A percentile compares a stretch with the other conserved stretches of the same genome.
Evolutionary conservation across 2,888 invertebrate genomes (phyloP).

Genomic region (Meiosimyza platycephala): DNA sequence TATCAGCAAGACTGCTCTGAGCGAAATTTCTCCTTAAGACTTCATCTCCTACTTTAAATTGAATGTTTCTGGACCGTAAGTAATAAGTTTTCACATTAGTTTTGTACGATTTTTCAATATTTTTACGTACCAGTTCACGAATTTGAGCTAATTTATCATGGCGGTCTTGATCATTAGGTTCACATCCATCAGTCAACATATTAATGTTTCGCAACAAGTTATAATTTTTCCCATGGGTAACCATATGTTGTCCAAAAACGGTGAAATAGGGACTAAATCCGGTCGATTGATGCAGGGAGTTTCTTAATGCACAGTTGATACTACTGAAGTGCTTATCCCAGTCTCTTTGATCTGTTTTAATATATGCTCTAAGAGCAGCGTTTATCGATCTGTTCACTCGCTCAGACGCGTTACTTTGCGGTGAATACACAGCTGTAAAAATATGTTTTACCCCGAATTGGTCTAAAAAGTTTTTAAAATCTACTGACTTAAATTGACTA

Average conservation of each 20-base stretch:
- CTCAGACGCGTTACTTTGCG: too few relatives aligned
- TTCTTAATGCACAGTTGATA: background rate
- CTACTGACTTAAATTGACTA: background rate
- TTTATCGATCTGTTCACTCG: too few relatives aligned
- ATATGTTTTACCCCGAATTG: background rate
- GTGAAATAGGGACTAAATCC: background rate
- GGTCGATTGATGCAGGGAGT: background rate
- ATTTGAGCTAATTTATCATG: too few relatives aligned
- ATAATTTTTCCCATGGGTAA: background rate
- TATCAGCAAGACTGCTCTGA: background rate
- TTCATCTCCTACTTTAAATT: background rate
- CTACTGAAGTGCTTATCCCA: background rate
- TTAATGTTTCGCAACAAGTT: background rate
- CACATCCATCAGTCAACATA: background rate
- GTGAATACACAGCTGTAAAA: too few relatives aligned
- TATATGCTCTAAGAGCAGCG: too few relatives aligned
- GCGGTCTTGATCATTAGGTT: background rate
- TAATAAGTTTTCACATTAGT: background rate
- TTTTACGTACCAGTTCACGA: background rate
- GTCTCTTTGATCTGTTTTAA: background rate
- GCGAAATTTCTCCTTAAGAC: conserved; percentile 6
- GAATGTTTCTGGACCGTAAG: background rate
- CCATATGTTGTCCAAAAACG: background rate
- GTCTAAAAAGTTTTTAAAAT: background rate
- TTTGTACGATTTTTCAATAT: conserved; percentile 1